A percentile compares a stretch with the other conserved stretches of the same genome.
phyloP scores from a whole-genome alignment of 2,888 invertebrate species.

The Antitype chi region DNA sequence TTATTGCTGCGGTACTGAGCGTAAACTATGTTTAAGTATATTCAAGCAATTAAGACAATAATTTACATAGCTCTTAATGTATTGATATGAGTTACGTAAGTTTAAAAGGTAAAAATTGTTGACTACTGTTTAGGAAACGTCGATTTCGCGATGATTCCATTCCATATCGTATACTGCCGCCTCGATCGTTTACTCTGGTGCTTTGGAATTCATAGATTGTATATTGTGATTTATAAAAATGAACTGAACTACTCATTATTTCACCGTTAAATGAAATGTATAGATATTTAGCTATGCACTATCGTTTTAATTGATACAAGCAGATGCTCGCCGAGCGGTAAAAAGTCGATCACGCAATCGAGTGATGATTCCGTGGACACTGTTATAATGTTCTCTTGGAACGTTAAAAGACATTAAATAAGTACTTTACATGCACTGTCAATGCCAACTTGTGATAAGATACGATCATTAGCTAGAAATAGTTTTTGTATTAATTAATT shows the following conservation, averaged over 20 bases:
- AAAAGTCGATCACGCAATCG: constrained; percentile 29
- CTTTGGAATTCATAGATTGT: constrained; percentile 52
- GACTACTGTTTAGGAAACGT: constrained; percentile 30
- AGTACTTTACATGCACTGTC: constrained; percentile 66
- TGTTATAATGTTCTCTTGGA: constrained; percentile 42
- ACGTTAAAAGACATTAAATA: constrained; percentile 36
- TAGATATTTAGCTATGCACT: constrained; percentile 49
- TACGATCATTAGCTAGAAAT: constrained; percentile 70
- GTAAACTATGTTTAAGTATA: constrained; percentile 51
- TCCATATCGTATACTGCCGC: constrained; percentile 44
- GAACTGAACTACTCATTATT: constrained; percentile 52
- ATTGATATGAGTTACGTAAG: constrained; percentile 37
- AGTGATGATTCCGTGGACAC: constrained; percentile 27
- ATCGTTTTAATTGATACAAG: constrained; percentile 44
- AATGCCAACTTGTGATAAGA: constrained; percentile 79
- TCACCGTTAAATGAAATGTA: constrained; percentile 41
- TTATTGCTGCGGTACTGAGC: constrained; percentile 47
- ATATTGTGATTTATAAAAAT: constrained; percentile 38
- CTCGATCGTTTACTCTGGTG: constrained; percentile 55
- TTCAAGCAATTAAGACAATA: constrained; percentile 67
- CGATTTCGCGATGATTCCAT: constrained; percentile 39
- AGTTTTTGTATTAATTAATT: constrained; percentile 66
- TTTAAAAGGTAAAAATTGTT: constrained; percentile 38
- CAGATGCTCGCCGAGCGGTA: constrained; percentile 33
- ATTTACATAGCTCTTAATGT: constrained; percentile 42